Conservation (phyloP, 2,888 invertebrate genomes). For the Timema cristinae region DNA sequence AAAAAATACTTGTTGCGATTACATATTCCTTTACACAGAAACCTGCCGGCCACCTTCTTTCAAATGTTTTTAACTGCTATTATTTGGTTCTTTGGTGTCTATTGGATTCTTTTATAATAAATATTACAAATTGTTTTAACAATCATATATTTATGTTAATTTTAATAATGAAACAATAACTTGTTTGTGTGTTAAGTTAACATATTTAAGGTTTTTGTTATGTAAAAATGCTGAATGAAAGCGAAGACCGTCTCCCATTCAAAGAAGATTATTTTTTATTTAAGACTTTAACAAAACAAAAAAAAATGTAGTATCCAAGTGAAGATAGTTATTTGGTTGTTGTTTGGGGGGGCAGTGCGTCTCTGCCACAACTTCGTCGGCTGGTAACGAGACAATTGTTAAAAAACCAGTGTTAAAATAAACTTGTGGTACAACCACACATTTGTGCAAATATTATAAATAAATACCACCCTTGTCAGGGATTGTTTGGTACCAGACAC, state of each 20-base stretch:
- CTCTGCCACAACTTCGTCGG: neutral
- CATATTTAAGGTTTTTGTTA: constrained; percentile 14
- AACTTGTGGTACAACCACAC: constrained; percentile 14
- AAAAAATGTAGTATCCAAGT: neutral
- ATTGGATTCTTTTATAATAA: constrained; percentile 22
- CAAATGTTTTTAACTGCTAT: no score
- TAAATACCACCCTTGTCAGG: no score
- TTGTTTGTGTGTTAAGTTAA: constrained; percentile 28
- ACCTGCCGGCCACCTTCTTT: no score
- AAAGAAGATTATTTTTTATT: constrained; percentile 28
- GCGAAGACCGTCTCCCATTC: constrained; percentile 27
- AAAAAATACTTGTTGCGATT: no score
- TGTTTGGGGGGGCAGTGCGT: neutral
- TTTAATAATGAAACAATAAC: constrained; percentile 23
- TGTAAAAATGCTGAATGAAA: constrained; percentile 25
- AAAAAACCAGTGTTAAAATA: constrained; percentile 20
- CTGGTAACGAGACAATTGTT: constrained; percentile 20
- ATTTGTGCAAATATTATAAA: no score
- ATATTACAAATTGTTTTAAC: no score
- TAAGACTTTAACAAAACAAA: constrained; percentile 19
- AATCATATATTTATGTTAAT: constrained; percentile 24
- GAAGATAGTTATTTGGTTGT: no score
- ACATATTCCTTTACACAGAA: no score
- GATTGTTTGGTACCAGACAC: no score
- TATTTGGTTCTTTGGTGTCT: constrained; percentile 26